Evolutionary conservation across 2,113 vertebrate species (phyloP), one percentile per base, ranked within the genome.

Genomic region (Chelonoidis abingdonii): DNA sequence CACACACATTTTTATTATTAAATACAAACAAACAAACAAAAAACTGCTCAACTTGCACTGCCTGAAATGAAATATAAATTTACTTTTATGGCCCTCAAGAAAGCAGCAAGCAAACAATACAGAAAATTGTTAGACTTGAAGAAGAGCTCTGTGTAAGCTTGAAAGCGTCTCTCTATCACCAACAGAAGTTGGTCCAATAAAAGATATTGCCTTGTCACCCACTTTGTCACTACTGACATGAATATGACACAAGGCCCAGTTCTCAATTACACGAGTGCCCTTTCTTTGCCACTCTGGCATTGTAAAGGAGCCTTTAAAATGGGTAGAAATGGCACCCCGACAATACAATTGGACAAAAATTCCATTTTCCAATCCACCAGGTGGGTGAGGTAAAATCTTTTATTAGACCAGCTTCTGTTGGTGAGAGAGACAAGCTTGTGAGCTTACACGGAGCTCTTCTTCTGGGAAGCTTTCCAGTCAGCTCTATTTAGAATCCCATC

Each of bases 231-330:
- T 38, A 72, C 8, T 11, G 41, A 47, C 22, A 78, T 47, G 41
- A 78, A 75, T 17, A 75, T 10, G 10, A 41, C 41, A 76, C 41
- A 44, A 47, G 25, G 5, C 29, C 47, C 38, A 50, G 29, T 38
- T 83, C 44, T 85, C 49, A 13, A 17, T 53, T 87, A 91, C 0
- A 0, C 35, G 44, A 93, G 88, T 14, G 59, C 1, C 44, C 35
- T 89, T n/a, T 78, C 44, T 89, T 78, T 83, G 72, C 54, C 31
- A 27, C 0, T 0, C 1, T 3, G 29, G 7, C 53, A 50, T 3
- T 53, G 62, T 6, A 57, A 27, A 84, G 6, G 5, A 10, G 1
- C n/a, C 82, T 84, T n/a, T 87, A 83, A 90, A 87, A 8, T 1
- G 3, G 9, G 10, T 57, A 8, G 16, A 25, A 93, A 89, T 1